Evolutionary conservation across 2,113 vertebrate species (phyloP), one percentile per base, ranked within the genome.

Genomic region (Onychorhynchus coronatus): DNA sequence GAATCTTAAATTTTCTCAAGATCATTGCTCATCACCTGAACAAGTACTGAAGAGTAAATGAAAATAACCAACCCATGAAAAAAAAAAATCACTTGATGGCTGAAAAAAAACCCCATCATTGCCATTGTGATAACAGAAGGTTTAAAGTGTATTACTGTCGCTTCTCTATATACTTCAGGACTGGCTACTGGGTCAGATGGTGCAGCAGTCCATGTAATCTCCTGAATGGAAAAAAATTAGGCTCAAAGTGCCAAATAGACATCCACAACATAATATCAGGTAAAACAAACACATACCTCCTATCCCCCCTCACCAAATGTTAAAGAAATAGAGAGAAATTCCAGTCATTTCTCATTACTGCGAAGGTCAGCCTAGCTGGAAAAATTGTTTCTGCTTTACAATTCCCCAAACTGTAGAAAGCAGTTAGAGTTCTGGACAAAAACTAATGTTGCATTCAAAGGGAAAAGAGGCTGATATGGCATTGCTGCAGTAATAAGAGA

Each of bases 141-240:
- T 97, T 98, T 98, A 98, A 98, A 98, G 98, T 97, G 93, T 91
- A 95, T 98, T 98, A 96, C 96, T 98, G 97, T 98, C 50, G 47
- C 97, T 96, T 96, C 96, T 96, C 95, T 97, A 95, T 97, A 97
- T 95, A 96, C 93, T 97, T 94, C 90, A 95, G 91, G 96, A 97
- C 97, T 98, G 98, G 98, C 98, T 98, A 97, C 92, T 39, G 97
- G 98, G 98, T 99, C 98, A 99, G 92, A 95, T 96, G 97, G 98
- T 96, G 98, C 98, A 98, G 98, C 97, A 98, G 98, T 97, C 98
- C 98, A 98, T 99, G 98, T 99, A 99, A 99, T 99, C 98, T 98
- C 95, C 95, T 85, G 98, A 97, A 98, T 92, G 92, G 97, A 96
- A 98, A 98, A 98, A 98, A 98, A 98, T 98, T 97, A 98, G 97